These are phyloP conservation scores for Bos indicus DNA, from an alignment of 2,113 vertebrate genomes.

Conservation along the genomic window DNA sequence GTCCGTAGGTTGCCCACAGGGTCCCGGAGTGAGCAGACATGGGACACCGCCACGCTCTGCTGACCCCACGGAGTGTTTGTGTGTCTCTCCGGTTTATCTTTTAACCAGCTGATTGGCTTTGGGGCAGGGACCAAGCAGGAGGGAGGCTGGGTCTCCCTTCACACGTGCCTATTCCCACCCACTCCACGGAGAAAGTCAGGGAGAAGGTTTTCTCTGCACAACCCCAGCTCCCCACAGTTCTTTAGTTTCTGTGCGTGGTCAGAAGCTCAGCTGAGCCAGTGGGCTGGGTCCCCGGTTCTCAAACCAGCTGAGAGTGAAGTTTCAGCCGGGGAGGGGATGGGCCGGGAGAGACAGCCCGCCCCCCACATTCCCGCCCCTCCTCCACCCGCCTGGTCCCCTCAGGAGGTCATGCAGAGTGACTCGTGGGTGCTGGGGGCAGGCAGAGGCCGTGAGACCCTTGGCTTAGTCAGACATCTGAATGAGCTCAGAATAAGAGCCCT, in stretches of 20 bases:
- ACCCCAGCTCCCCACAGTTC: background rate
- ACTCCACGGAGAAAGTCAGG: background rate
- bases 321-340: background rate
- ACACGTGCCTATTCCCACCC: background rate
- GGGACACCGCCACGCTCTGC: rapidly evolving
- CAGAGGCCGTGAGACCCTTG: background rate
- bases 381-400: background rate
- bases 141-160: background rate
- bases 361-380: rapidly evolving
- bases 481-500: background rate
- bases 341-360: rapidly evolving
- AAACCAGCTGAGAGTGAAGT: rapidly evolving
- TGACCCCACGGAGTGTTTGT: rapidly evolving
- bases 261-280: background rate
- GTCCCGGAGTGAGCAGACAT: rapidly evolving
- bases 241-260: background rate
- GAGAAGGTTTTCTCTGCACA: background rate
- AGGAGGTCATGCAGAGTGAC: background rate
- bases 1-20: rapidly evolving
- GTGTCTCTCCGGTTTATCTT: background rate
- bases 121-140: rapidly evolving
- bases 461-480: background rate
- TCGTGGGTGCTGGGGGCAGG: background rate
- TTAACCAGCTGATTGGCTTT: background rate
- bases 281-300: rapidly evolving